phyloP scores from a whole-genome alignment of 2,113 vertebrate genomes.

The Glareola pratincola region DNA sequence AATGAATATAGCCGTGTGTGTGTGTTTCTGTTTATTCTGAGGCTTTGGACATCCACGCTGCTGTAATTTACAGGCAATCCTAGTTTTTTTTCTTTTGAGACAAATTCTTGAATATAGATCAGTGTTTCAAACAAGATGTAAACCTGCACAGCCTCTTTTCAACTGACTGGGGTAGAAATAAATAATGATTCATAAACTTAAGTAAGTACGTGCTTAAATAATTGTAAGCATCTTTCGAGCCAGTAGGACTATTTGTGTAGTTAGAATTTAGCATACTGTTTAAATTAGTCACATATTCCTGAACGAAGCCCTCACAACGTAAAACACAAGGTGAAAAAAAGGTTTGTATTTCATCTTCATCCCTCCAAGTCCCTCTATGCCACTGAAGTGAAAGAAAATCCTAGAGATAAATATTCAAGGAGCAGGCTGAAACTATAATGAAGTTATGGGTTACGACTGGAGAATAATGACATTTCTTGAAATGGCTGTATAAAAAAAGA shows the following conservation, averaged over 20 bases:
- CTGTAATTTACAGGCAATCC: neutral
- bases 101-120: neutral
- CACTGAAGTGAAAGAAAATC: constrained; percentile 27
- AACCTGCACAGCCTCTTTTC: neutral
- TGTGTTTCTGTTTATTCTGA: neutral
- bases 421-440: constrained; percentile 35
- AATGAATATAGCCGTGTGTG: neutral
- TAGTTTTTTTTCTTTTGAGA: neutral
- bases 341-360: neutral
- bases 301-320: neutral
- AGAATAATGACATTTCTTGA: constrained; percentile 54
- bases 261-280: neutral
- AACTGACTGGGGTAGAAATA: constrained; percentile 38
- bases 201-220: neutral
- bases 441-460: neutral
- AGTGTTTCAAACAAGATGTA: neutral
- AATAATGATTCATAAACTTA: neutral
- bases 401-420: constrained; percentile 45
- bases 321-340: neutral
- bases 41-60: neutral
- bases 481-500: constrained; percentile 45
- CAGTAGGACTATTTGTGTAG: neutral
- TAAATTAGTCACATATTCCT: neutral
- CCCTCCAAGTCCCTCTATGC: neutral
- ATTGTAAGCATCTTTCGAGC: neutral